These are phyloP conservation scores for Neuroscelio doddi DNA, from an alignment of 2,888 invertebrate genomes.

Conservation along the genomic window DNA sequence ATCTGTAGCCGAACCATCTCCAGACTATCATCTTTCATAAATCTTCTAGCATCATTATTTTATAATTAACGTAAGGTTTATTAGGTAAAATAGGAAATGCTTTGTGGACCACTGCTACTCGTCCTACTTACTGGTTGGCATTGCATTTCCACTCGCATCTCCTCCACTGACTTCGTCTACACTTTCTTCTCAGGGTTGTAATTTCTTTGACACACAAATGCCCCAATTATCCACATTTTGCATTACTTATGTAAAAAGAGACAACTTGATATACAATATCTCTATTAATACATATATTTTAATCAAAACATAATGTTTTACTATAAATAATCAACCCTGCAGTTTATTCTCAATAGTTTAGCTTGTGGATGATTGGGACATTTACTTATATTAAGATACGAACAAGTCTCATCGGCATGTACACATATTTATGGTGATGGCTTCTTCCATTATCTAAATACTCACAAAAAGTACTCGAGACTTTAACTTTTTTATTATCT, in stretches of 20 bases:
- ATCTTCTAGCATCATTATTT: conserved; percentile 60
- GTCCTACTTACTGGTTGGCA: conserved; percentile 57
- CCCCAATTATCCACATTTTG: conserved; percentile 4
- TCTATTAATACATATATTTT: conserved; percentile 1
- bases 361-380: conserved; percentile 17
- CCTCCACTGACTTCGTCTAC: conserved; percentile 68
- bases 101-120: conserved; percentile 56
- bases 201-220: conserved; percentile 37
- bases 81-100: conserved; percentile 62
- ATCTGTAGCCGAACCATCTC: conserved; percentile 86
- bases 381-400: conserved; percentile 18
- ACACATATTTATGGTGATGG: conserved; percentile 62
- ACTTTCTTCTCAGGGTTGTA: conserved; percentile 43
- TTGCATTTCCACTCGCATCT: conserved; percentile 66
- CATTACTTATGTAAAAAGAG: not conserved
- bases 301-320: conserved; percentile 23
- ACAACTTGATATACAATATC: no score
- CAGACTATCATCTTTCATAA: conserved; percentile 79
- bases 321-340: not conserved
- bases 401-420: conserved; percentile 36
- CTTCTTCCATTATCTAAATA: conserved; percentile 61
- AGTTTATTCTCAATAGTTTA: conserved; percentile 5
- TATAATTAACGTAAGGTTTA: conserved; percentile 53
- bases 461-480: conserved; percentile 49
- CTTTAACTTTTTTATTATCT: conserved; percentile 44